Evolutionary conservation across 2,113 vertebrate genomes (phyloP).

Genomic region (Sardina pilchardus): DNA sequence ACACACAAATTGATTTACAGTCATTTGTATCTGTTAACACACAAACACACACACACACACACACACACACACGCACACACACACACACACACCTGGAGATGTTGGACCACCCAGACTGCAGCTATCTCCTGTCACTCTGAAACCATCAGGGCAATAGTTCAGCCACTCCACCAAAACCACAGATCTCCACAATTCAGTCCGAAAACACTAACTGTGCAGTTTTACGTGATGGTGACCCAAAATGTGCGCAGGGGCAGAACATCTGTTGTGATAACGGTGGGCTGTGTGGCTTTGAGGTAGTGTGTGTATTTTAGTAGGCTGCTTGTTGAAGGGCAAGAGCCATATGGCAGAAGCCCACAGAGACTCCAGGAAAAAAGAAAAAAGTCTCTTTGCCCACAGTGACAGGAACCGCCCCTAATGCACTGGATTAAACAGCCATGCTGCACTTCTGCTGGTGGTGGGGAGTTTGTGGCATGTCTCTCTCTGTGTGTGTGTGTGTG

Average conservation of each 20-base stretch:
- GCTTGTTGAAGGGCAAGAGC: neutral
- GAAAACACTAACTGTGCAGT: too few relatives aligned
- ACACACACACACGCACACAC: conserved; percentile 28
- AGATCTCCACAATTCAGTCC: too few relatives aligned
- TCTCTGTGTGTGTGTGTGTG: neutral
- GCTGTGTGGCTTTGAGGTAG: neutral
- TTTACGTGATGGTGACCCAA: too few relatives aligned
- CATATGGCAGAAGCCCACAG: neutral
- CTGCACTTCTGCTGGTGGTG: conserved; percentile 22
- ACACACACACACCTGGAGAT: conserved; percentile 2
- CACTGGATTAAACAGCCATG: neutral
- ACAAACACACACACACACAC: conserved; percentile 16
- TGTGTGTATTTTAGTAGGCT: neutral
- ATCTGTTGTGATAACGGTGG: neutral
- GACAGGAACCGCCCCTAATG: neutral
- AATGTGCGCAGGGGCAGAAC: neutral
- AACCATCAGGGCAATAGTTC: too few relatives aligned
- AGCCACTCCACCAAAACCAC: too few relatives aligned
- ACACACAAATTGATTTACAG: neutral
- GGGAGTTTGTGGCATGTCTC: conserved; percentile 11
- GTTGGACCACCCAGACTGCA: too few relatives aligned
- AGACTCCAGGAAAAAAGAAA: neutral
- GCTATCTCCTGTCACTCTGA: too few relatives aligned
- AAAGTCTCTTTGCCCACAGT: neutral
- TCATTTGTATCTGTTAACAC: neutral